phyloP scores from a whole-genome alignment of 2,888 invertebrate species.

The Polydrusus tereticollis region DNA sequence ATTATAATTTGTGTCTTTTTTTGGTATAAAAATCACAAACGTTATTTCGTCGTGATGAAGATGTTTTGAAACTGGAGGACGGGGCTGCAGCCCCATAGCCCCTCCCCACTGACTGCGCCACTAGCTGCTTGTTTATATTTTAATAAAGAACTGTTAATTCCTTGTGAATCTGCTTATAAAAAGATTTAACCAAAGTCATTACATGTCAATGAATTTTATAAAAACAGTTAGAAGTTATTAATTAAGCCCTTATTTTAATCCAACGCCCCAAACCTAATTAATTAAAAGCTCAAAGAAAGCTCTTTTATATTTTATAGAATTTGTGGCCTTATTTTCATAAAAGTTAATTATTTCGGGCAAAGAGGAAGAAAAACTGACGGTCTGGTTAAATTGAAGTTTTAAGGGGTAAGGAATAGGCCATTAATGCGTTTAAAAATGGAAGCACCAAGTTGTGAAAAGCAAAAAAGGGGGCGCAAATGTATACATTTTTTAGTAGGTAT shows the following conservation, averaged over 20 bases:
- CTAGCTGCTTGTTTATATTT: too few relatives aligned
- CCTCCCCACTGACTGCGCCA: too few relatives aligned
- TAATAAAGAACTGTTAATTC: too few relatives aligned
- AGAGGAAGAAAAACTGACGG: not conserved
- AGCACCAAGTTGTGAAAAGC: not conserved
- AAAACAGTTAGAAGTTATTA: conserved; percentile 2
- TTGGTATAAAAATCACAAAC: too few relatives aligned
- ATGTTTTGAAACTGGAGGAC: too few relatives aligned
- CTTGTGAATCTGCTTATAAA: too few relatives aligned
- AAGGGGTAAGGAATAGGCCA: not conserved
- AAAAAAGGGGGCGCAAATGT: not conserved
- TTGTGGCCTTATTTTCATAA: conserved; percentile 2
- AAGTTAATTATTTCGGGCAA: conserved; percentile 1
- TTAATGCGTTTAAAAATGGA: conserved; percentile 7
- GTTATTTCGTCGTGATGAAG: too few relatives aligned
- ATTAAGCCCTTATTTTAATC: not conserved
- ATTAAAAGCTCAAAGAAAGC: conserved; percentile 1
- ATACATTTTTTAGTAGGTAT: not conserved
- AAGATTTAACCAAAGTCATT: not conserved
- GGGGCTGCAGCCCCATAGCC: too few relatives aligned
- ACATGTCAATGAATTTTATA: not conserved
- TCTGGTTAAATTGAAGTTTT: not conserved
- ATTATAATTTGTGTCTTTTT: too few relatives aligned
- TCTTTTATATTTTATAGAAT: conserved; percentile 4
- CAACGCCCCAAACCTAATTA: not conserved